Percentiles rank a stretch among this genome's conserved stretches.
phyloP scores from a whole-genome alignment of 1,140 invertebrate genomes.

The Saccostrea cuccullata region DNA sequence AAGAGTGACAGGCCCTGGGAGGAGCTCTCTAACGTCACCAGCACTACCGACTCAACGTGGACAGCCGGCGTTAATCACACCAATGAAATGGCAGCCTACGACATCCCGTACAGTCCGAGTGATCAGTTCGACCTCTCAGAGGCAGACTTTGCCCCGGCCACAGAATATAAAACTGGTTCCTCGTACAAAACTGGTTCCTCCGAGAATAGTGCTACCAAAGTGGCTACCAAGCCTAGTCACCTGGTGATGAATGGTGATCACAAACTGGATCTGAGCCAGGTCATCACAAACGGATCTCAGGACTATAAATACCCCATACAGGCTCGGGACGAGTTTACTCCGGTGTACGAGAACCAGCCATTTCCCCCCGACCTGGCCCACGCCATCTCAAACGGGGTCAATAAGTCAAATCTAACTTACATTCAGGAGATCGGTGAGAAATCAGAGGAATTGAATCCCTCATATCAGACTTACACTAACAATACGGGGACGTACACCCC shows the following conservation, averaged over 20 bases:
- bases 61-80: conserved; percentile 16
- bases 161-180: not conserved
- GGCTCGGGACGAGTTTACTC: conserved; percentile 49
- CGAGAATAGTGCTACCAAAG: not conserved
- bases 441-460: not conserved
- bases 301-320: conserved; percentile 49
- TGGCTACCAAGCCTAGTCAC: not conserved
- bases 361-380: conserved; percentile 35
- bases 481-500: not conserved
- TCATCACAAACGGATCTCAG: not conserved
- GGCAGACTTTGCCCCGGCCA: conserved; percentile 68
- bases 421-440: conserved; percentile 18
- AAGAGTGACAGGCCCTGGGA: conserved; percentile 69
- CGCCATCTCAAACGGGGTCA: conserved; percentile 21
- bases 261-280: not conserved
- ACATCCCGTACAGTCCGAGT: conserved; percentile 69
- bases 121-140: conserved; percentile 70
- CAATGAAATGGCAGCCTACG: conserved; percentile 58
- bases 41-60: conserved; percentile 21
- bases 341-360: conserved; percentile 49
- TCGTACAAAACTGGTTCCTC: too few species aligned
- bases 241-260: not conserved
- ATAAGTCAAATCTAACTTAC: conserved; percentile 11
- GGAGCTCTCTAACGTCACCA: conserved; percentile 49
- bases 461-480: not conserved